Evolutionary conservation across 2,797 vertebrate genomes (phyloP), one percentile per base, ranked within the genome.

Genomic region (Botia kubotai): DNA sequence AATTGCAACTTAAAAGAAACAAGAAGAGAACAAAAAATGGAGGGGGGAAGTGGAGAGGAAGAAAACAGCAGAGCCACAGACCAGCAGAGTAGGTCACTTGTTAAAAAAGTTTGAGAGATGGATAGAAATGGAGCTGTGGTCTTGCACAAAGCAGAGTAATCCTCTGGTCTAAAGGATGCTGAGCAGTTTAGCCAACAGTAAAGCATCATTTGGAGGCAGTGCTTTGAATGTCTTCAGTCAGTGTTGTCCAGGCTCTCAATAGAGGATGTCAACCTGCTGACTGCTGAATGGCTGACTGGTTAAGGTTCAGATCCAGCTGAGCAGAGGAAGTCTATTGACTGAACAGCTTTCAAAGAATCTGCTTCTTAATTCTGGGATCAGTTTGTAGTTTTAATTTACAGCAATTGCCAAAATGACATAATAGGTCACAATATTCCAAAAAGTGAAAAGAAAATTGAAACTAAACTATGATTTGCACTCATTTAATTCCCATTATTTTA

Each of bases 181-280:
- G 81, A 79, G 81, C 78, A 72, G 88, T 88, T 93, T 88, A 85
- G 84, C 85, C 91, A 91, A 87, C 87, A 90, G 55, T 1, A 26
- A 89, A 86, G 88, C 84, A 85, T 82, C 23, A 84, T 87, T 85
- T 82, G 75, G 83, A 79, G 85, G 76, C 80, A 85, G 70, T 66
- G 86, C 81, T 89, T 89, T 88, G 84, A 69, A 83, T 72, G 62
- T 66, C 72, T 81, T 72, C 81, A 77, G 86, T 86, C 52, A 53
- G 83, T 46, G 33, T 76, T 21, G 82, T 46, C 2, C 86, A 81
- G 86, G 82, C 75, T 89, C 89, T 84, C 79, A 90, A 88, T 71
- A 53, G 86, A 88, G 90, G 87, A 91, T 90, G 91, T 90, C 89
- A 90, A 89, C 89, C 90, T 91, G 92, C 89, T 89, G 92, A 91